These are phyloP conservation scores for Pelobates cultripes DNA, from an alignment of 2,797 vertebrate genomes.

Conservation along the genomic window DNA sequence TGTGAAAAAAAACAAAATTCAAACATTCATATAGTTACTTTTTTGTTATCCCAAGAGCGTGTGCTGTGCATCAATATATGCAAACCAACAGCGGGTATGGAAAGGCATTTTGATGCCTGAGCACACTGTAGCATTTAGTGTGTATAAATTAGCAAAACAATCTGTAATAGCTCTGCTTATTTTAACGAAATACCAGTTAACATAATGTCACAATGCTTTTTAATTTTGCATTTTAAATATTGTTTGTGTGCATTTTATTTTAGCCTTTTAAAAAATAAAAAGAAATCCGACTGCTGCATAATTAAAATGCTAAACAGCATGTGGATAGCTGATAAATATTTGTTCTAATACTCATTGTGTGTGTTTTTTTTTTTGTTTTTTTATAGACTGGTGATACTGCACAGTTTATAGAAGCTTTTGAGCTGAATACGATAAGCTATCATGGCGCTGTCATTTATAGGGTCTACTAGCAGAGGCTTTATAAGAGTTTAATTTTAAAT, in stretches of 20 bases:
- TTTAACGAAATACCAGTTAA: constrained; percentile 54
- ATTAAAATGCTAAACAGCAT: constrained; percentile 58
- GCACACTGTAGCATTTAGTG: constrained; percentile 40
- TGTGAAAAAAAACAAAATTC: constrained; percentile 4
- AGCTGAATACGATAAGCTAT: constrained; percentile 33
- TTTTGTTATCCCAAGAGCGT: constrained; percentile 18
- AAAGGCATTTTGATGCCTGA: constrained; percentile 6
- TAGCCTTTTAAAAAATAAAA: constrained; percentile 37
- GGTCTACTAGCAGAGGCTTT: constrained; percentile 45
- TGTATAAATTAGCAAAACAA: constrained; percentile 56
- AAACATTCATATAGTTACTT: constrained; percentile 41
- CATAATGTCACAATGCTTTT: constrained; percentile 49
- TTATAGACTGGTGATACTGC: neutral
- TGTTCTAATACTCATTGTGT: constrained; percentile 20
- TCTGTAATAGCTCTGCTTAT: constrained; percentile 54
- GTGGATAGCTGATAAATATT: constrained; percentile 57
- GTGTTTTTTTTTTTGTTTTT: constrained; percentile 32
- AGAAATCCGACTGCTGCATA: constrained; percentile 50
- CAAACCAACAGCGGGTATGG: neutral
- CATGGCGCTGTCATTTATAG: constrained; percentile 44
- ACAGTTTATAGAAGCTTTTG: constrained; percentile 31
- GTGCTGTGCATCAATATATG: neutral
- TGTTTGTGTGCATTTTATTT: constrained; percentile 48
- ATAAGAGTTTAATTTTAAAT: constrained; percentile 33
- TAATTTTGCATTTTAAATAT: constrained; percentile 55